Evolutionary conservation across 2,113 vertebrate genomes (phyloP).

Genomic region (Neolamprologus tretocephalus): DNA sequence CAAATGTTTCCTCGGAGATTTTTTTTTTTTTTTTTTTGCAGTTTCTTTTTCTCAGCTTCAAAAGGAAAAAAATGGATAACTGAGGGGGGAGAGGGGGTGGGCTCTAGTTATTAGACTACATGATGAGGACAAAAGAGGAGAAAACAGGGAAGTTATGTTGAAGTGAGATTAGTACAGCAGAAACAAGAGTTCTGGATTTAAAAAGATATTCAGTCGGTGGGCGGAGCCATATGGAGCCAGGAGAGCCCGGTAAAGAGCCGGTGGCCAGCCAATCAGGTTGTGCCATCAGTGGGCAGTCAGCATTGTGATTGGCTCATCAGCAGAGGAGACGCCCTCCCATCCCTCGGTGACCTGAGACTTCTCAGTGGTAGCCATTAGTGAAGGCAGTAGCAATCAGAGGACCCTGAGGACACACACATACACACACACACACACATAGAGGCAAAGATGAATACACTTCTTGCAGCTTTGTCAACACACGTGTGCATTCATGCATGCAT

Average conservation of each 20-base stretch:
- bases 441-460: neutral
- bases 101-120: slow-evolving; percentile 39
- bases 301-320: slow-evolving; percentile 64
- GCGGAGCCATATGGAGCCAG: slow-evolving; percentile 67
- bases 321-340: slow-evolving; percentile 51
- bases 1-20: slow-evolving; percentile 42
- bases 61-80: slow-evolving; percentile 53
- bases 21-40: neutral
- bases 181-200: slow-evolving; percentile 62
- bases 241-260: slow-evolving; percentile 50
- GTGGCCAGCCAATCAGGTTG: slow-evolving; percentile 74
- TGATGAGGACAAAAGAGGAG: slow-evolving; percentile 46
- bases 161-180: slow-evolving; percentile 81
- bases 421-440: neutral
- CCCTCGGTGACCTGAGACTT: slow-evolving; percentile 49
- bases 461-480: neutral
- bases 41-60: too few species aligned
- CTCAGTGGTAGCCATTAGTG: slow-evolving; percentile 98
- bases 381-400: slow-evolving; percentile 98
- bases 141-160: slow-evolving; percentile 45
- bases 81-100: slow-evolving; percentile 37
- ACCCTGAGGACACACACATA: slow-evolving; percentile 67
- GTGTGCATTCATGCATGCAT: neutral
- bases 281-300: slow-evolving; percentile 66
- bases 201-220: slow-evolving; percentile 79